Conservation (phyloP, 2,888 invertebrate species). For the Arge pagana region DNA sequence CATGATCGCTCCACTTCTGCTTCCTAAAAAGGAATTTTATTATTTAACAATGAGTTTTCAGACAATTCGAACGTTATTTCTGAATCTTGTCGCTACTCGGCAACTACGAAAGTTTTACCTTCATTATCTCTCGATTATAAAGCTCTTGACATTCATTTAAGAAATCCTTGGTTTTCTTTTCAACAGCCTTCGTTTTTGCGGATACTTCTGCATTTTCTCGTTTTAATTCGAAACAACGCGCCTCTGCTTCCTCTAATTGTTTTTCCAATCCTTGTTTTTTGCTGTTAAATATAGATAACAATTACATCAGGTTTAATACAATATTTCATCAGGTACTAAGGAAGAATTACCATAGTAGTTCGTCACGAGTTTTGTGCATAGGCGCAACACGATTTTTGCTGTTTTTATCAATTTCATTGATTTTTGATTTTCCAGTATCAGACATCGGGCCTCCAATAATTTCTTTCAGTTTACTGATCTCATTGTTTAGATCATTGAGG, state of each 20-base stretch:
- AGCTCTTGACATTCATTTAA: constrained; percentile 32
- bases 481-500: too few relatives aligned
- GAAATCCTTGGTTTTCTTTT: constrained; percentile 29
- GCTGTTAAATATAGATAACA: constrained; percentile 23
- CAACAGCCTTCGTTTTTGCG: constrained; percentile 18
- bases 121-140: constrained; percentile 35
- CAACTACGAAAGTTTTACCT: constrained; percentile 27
- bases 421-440: too few relatives aligned
- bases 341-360: too few relatives aligned
- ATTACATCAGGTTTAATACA: too few relatives aligned
- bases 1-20: constrained; percentile 6
- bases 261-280: constrained; percentile 30
- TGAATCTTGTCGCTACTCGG: constrained; percentile 15
- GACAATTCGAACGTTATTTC: not conserved
- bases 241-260: constrained; percentile 26
- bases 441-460: too few relatives aligned
- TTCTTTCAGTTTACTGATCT: too few relatives aligned
- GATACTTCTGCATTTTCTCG: constrained; percentile 26
- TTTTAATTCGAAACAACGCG: constrained; percentile 27
- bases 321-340: too few relatives aligned
- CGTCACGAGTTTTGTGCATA: too few relatives aligned
- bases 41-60: not conserved
- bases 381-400: too few relatives aligned
- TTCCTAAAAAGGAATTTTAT: constrained; percentile 17
- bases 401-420: too few relatives aligned